Base-by-base conservation (phyloP, 1,140 invertebrate genomes). In the Tetraneura akinire region DNA sequence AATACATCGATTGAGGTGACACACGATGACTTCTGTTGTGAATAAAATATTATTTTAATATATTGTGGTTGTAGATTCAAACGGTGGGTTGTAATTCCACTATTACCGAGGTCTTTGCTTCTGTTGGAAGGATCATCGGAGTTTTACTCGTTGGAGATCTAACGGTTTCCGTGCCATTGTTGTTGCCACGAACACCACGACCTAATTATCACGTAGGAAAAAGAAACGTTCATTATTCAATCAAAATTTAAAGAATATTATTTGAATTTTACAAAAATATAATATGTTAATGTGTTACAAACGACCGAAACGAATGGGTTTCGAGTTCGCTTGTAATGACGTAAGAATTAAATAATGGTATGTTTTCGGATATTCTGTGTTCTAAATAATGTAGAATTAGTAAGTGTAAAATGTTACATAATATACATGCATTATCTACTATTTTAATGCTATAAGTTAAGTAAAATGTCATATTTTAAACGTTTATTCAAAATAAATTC, bases 101-200 rank as follows among this genome's bases (percentile, higher is more conserved):
- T 8, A 32, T 37, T 11, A 16, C 53, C 11, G 74, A 78, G 4
- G 74, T 10, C 6, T 60, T 47, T 0, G 37, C 37, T 10, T 78
- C 55, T 21, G 4, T 9, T 14, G 37, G 51, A 21, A 76, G 53
- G 18, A 55, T 21, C 14, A 62, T 23, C 0, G 55, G 23, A 11
- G 37, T 62, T 60, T 78, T 78, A 0, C 55, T 47, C 1, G 74
- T 78, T 14, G 74, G 74, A 18, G 74, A 78, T 14, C 37, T 78
- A 6, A 78, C 21, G 55, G 32, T 62, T 47, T 78, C 74, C 10
- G 74, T 10, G 13, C 51, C 51, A 37, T 62, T 62, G 74, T 18
- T 47, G 74, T 18, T 26, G 32, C 74, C n/a, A 0, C 32, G 29
- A 18, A 60, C 53, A 14, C 29, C 74, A 0, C 74, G 74, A 26